Percentiles rank a stretch among this genome's conserved stretches.
phyloP scores from a whole-genome alignment of 2,797 vertebrate genomes.

The Balearica regulorum region DNA sequence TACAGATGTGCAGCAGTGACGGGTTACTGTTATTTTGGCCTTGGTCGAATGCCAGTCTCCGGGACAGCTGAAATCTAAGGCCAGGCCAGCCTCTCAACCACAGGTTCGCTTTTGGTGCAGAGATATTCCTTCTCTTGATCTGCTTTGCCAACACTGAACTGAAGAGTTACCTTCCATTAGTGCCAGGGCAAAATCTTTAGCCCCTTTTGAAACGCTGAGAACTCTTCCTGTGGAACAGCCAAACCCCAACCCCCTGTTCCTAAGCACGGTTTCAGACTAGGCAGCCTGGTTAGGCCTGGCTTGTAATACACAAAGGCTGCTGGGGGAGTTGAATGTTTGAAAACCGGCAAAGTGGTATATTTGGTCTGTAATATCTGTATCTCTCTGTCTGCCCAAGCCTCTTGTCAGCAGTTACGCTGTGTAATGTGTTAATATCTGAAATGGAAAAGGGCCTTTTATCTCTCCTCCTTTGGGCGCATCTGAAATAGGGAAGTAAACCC shows the following conservation, averaged over 20 bases:
- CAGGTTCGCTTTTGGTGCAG: background rate
- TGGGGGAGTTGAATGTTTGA: background rate
- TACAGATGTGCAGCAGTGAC: background rate
- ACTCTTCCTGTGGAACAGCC: background rate
- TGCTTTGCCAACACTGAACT: background rate
- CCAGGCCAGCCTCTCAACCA: background rate
- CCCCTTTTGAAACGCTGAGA: background rate
- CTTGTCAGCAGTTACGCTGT: background rate
- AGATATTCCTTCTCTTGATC: background rate
- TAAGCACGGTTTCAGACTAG: background rate
- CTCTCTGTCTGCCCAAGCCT: background rate
- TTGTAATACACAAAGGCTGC: background rate
- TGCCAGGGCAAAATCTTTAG: background rate
- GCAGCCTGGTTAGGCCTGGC: background rate
- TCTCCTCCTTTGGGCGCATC: background rate
- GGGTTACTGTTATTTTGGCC: background rate
- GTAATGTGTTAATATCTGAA: background rate
- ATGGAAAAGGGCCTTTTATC: background rate
- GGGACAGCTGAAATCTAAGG: background rate
- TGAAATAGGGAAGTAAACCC: background rate
- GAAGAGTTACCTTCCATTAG: background rate
- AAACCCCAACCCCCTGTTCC: background rate
- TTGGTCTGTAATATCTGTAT: background rate
- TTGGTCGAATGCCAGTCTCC: background rate
- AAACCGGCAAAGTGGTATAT: background rate